A percentile compares a stretch with the other conserved stretches of the same genome.
These are phyloP conservation scores for Eublepharis macularius DNA, from an alignment of 2,113 vertebrate species.

Conservation along the genomic window DNA sequence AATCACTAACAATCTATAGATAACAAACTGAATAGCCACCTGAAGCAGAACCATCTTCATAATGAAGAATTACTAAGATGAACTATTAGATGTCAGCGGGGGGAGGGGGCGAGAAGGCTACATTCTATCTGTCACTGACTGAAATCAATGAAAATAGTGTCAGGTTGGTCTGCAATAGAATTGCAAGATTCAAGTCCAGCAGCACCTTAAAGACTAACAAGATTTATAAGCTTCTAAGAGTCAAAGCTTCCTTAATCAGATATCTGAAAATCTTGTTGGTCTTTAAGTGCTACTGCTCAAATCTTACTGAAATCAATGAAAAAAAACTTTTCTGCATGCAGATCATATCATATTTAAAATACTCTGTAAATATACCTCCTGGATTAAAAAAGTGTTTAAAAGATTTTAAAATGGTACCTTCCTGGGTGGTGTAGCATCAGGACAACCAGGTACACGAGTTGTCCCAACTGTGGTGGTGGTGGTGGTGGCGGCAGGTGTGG, in stretches of 20 bases:
- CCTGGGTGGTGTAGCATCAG: constrained; percentile 13
- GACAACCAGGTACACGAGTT: neutral
- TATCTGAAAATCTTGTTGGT: too few species aligned
- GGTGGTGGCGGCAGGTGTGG: neutral
- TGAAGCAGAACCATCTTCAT: neutral
- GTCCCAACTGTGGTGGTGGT: neutral
- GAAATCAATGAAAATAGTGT: neutral
- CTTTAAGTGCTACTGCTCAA: too few species aligned
- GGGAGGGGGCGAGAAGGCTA: too few species aligned
- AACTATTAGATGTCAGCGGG: neutral
- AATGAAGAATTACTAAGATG: neutral
- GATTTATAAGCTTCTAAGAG: too few species aligned
- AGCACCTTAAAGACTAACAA: too few species aligned
- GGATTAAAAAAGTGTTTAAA: neutral
- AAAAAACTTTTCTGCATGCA: too few species aligned
- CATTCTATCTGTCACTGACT: neutral
- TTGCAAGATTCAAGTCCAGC: too few species aligned
- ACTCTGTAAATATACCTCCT: neutral
- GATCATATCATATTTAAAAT: too few species aligned
- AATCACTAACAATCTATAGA: neutral
- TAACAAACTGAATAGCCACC: neutral
- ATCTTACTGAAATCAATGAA: too few species aligned
- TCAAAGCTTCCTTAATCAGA: too few species aligned
- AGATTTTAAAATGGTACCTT: constrained; percentile 42
- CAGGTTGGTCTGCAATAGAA: too few species aligned